These are phyloP conservation scores for Scolopax rusticola DNA, from an alignment of 2,797 vertebrate genomes.

Conservation along the genomic window DNA sequence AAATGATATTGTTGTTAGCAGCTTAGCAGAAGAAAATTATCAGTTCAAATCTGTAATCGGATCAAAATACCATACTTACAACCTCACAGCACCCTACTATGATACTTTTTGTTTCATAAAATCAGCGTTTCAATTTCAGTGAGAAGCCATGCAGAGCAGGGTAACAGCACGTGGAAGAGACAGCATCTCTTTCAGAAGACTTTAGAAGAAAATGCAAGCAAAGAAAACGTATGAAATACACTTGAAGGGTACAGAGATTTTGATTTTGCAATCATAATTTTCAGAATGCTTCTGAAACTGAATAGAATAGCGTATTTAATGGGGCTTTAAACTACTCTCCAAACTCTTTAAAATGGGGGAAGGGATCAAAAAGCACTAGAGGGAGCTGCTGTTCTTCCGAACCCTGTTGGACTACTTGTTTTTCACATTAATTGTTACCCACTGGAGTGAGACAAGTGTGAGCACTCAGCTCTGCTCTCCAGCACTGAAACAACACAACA, in stretches of 20 bases:
- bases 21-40: not conserved
- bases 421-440: slow-evolving; percentile 36
- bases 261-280: not conserved
- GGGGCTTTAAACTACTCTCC: not conserved
- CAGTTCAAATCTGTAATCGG: not conserved
- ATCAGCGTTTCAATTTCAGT: not conserved
- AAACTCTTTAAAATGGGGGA: not conserved
- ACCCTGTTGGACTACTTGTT: not conserved
- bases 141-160: not conserved
- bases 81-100: not conserved
- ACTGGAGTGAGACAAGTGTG: slow-evolving; percentile 34
- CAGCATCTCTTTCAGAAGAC: not conserved
- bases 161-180: not conserved
- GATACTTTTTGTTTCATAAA: not conserved
- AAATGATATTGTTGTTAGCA: not conserved
- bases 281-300: not conserved
- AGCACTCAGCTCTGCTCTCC: slow-evolving; percentile 20
- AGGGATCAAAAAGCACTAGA: slow-evolving; percentile 70
- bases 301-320: not conserved
- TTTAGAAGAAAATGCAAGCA: not conserved
- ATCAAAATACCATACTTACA: not conserved
- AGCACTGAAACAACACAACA: slow-evolving; percentile 33
- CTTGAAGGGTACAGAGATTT: not conserved
- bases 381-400: slow-evolving; percentile 78
- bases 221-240: not conserved